Evolutionary conservation across 2,797 vertebrate species (phyloP).

Genomic region (Schizopygopsis malacanthus): DNA sequence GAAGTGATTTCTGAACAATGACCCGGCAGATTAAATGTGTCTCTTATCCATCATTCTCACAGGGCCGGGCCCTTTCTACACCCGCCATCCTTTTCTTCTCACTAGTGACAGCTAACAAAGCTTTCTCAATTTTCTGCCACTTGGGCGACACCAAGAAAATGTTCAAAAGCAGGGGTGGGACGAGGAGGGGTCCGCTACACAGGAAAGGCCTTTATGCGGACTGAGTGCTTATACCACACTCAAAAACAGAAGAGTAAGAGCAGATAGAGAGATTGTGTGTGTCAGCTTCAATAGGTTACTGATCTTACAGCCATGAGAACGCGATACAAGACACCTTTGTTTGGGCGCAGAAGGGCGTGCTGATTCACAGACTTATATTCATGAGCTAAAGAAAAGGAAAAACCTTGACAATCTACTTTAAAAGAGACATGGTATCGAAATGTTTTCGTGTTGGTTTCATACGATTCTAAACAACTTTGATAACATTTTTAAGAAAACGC

Average conservation of each 20-base stretch:
- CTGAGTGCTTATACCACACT: constrained; percentile 56
- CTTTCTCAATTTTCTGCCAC: constrained; percentile 70
- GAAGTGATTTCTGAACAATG: constrained; percentile 64
- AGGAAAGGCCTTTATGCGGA: constrained; percentile 66
- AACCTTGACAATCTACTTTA: not conserved
- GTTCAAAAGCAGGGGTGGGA: constrained; percentile 69
- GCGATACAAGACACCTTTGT: constrained; percentile 47
- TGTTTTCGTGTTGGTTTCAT: not conserved
- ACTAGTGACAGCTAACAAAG: constrained; percentile 70
- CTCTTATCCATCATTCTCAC: constrained; percentile 68
- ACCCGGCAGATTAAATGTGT: constrained; percentile 65
- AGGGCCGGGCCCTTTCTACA: constrained; percentile 57
- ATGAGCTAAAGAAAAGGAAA: not conserved
- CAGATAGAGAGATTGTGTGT: constrained; percentile 46
- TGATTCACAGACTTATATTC: constrained; percentile 27
- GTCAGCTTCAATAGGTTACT: constrained; percentile 50
- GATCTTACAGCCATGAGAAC: constrained; percentile 40
- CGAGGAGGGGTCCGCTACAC: constrained; percentile 57
- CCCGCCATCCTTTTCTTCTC: constrained; percentile 60
- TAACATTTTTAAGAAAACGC: not conserved
- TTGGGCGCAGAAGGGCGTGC: constrained; percentile 9
- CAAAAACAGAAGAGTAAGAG: constrained; percentile 44
- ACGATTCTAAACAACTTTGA: no score
- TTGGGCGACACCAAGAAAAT: constrained; percentile 64
- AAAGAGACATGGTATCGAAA: not conserved